Percentiles rank a stretch among this genome's conserved stretches.
Conservation (phyloP, 2,888 invertebrate species). For the Limnephilus rhombicus region DNA sequence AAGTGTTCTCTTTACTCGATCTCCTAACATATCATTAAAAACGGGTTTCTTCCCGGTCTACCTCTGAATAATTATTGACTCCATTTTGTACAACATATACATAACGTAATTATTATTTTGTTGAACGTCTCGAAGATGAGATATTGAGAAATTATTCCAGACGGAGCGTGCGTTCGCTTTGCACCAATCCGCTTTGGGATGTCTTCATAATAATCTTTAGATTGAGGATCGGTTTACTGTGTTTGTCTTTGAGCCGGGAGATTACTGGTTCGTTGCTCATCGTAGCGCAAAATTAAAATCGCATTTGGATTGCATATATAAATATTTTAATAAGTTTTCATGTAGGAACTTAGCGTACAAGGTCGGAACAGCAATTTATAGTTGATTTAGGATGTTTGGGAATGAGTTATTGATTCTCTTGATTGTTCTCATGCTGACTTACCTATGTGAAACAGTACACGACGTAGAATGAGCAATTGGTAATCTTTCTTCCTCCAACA, state of each 20-base stretch:
- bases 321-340: background rate
- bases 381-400: too few relatives aligned
- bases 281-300: background rate
- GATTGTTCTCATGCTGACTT: too few relatives aligned
- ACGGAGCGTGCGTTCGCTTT: background rate
- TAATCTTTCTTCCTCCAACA: too few relatives aligned
- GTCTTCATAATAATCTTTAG: background rate
- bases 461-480: too few relatives aligned
- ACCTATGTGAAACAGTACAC: too few relatives aligned
- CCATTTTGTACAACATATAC: slow-evolving; percentile 33
- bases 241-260: background rate
- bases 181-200: background rate
- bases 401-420: too few relatives aligned
- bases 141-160: slow-evolving; percentile 21
- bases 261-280: background rate
- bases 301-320: background rate
- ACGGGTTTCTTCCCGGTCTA: slow-evolving; percentile 33
- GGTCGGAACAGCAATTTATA: too few relatives aligned
- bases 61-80: slow-evolving; percentile 16
- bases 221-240: background rate
- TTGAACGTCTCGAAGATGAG: slow-evolving; percentile 12
- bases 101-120: slow-evolving; percentile 15
- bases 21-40: slow-evolving; percentile 41
- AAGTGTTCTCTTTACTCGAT: slow-evolving; percentile 35
- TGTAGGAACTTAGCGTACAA: too few relatives aligned